These are phyloP conservation scores for Phaetusa simplex DNA, from an alignment of 2,113 vertebrate genomes.

Conservation along the genomic window DNA sequence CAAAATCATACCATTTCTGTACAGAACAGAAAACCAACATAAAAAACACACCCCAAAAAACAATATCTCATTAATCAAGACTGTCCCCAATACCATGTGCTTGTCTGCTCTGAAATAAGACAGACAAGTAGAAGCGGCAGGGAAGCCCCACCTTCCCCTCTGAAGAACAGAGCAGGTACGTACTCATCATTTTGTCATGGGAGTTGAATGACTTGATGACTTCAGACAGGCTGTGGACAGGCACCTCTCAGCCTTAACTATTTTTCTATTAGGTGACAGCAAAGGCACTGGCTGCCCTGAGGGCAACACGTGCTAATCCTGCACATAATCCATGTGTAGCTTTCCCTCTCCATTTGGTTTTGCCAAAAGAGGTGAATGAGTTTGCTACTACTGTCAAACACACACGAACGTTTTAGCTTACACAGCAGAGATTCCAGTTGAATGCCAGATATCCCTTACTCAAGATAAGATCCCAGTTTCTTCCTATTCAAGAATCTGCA, in stretches of 20 bases:
- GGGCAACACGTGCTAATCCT: not conserved
- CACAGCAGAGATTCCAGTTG: not conserved
- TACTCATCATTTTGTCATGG: not conserved
- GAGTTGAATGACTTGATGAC: no score
- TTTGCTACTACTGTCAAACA: not conserved
- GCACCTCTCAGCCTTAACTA: not conserved
- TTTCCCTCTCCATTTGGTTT: not conserved
- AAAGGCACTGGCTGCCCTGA: not conserved
- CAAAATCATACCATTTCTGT: not conserved
- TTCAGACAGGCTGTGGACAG: not conserved
- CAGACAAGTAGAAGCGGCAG: not conserved
- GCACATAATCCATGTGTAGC: fast-evolving
- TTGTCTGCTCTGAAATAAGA: not conserved
- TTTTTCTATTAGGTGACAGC: not conserved
- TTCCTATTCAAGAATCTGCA: not conserved
- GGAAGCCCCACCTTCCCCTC: not conserved
- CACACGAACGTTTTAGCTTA: fast-evolving
- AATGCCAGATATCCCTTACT: not conserved
- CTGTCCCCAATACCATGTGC: fast-evolving
- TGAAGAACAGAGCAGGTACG: not conserved
- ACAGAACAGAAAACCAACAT: not conserved
- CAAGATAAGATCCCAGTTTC: not conserved
- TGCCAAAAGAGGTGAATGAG: not conserved
- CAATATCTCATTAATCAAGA: not conserved
- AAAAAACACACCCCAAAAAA: fast-evolving